Percentiles rank a stretch among this genome's conserved stretches.
These are phyloP conservation scores for Tiliacea citrago DNA, from an alignment of 2,888 invertebrate genomes.

Conservation along the genomic window DNA sequence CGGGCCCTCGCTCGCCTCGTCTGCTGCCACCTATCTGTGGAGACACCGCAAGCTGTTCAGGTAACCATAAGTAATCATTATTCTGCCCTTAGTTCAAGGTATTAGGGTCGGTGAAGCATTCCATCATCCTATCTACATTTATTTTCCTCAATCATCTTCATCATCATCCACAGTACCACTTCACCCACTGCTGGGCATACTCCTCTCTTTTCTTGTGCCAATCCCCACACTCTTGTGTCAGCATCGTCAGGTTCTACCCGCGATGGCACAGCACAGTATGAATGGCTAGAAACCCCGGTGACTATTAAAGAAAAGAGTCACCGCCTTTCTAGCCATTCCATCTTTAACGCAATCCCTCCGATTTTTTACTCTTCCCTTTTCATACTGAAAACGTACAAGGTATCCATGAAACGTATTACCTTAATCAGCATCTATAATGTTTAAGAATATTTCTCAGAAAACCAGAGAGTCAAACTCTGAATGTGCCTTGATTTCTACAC, in stretches of 20 bases:
- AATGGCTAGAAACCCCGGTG: not conserved
- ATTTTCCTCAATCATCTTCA: not conserved
- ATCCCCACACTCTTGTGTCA: not conserved
- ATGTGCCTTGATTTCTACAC: not conserved
- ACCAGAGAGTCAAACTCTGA: too few species aligned
- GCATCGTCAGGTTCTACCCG: not conserved
- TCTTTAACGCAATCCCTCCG: not conserved
- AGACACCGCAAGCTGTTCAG: conserved; percentile 41
- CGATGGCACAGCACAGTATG: not conserved
- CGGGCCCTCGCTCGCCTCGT: conserved; percentile 48
- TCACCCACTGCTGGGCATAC: not conserved
- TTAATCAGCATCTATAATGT: not conserved
- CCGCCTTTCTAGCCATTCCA: not conserved
- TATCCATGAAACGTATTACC: not conserved
- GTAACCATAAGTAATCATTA: conserved; percentile 21
- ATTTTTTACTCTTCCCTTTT: not conserved
- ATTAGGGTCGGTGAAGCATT: not conserved
- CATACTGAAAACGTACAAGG: not conserved
- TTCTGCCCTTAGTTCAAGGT: too few species aligned
- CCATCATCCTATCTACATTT: not conserved
- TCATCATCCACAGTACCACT: not conserved
- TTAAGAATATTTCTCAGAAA: not conserved
- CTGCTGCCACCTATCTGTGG: conserved; percentile 68
- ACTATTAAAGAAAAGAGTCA: not conserved
- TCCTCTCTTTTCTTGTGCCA: not conserved